Conservation (phyloP, 2,797 vertebrate genomes). For the Macroramphosus scolopax region DNA sequence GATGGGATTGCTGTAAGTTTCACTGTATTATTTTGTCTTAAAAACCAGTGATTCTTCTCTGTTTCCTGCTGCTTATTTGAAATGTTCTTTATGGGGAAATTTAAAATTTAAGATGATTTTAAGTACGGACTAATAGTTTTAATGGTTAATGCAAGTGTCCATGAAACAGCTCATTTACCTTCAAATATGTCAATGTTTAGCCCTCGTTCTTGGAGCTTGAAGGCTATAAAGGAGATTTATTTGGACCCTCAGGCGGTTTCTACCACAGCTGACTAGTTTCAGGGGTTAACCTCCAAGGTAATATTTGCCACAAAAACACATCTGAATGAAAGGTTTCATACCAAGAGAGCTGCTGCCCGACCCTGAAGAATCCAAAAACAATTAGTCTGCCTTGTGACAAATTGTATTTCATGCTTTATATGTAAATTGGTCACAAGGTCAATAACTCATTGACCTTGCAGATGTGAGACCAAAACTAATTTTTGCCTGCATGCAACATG, state of each 20-base stretch:
- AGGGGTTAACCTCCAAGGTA: slow-evolving; percentile 81
- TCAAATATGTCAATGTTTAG: slow-evolving; percentile 75
- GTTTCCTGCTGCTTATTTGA: background rate
- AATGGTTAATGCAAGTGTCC: slow-evolving; percentile 33
- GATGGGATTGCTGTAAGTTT: background rate
- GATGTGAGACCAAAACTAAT: background rate
- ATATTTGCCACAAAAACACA: slow-evolving; percentile 78
- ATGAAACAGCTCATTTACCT: slow-evolving; percentile 59
- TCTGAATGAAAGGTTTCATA: slow-evolving; percentile 27
- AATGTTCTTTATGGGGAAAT: slow-evolving; percentile 8
- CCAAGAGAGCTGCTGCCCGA: background rate
- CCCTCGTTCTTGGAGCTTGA: slow-evolving; percentile 64
- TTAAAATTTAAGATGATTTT: slow-evolving; percentile 19
- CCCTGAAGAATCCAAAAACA: slow-evolving; percentile 21
- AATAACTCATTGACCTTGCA: slow-evolving; percentile 35
- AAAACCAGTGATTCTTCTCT: background rate
- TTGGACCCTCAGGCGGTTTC: slow-evolving; percentile 77
- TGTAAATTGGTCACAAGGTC: slow-evolving; percentile 42
- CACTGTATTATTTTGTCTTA: background rate
- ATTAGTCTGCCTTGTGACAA: slow-evolving; percentile 39
- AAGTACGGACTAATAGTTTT: slow-evolving; percentile 18
- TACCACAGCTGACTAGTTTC: slow-evolving; percentile 81
- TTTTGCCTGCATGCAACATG: background rate
- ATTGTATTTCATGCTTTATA: slow-evolving; percentile 42
- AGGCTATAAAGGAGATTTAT: slow-evolving; percentile 79